Evolutionary conservation across 2,113 vertebrate species (phyloP), one percentile per base, ranked within the genome.

Genomic region (Willisornis vidua): DNA sequence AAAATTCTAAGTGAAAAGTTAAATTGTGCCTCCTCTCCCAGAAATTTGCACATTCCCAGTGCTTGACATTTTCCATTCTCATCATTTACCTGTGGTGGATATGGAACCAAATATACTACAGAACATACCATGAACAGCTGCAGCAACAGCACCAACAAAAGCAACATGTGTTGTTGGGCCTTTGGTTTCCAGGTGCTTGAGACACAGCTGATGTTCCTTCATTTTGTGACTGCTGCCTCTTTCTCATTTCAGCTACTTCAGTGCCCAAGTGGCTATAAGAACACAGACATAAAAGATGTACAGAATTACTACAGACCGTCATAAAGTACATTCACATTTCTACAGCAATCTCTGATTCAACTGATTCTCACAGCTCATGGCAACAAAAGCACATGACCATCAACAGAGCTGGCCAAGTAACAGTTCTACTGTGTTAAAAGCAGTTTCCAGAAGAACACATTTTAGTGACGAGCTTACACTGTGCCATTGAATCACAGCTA

Each of bases 61-160:
- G 55, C 59, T 52, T 61, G n/a, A 59, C 57, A 43, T n/a, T 46
- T 75, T 68, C 51, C 63, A 45, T 33, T 55, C 46, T 54, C 45
- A 41, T 83, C 0, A 1, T 78, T 97, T 90, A 92, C 93, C 81
- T 72, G 87, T 85, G 57, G 37, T 61, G 19, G 70, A 85, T 62
- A 63, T 11, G 48, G 62, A 62, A 87, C 35, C 66, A 76, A 67
- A 93, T 43, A 85, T 78, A 92, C 83, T 97, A 89, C 48, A 72
- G 70, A 67, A 98, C 98, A 54, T 98, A 98, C 98, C 98, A 98
- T 97, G 98, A 98, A 92, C 98, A 98, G 97, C 98, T 98, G 97
- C 98, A 98, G 81, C 98, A 98, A 94, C 98, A 98, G 97, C 98
- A 98, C 98, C 98, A 98, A 87, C 98, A 98, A 89, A 98, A 98